Evolutionary conservation across 2,113 vertebrate genomes (phyloP), one percentile per base, ranked within the genome.

Genomic region (Rhagologus leucostigma): DNA sequence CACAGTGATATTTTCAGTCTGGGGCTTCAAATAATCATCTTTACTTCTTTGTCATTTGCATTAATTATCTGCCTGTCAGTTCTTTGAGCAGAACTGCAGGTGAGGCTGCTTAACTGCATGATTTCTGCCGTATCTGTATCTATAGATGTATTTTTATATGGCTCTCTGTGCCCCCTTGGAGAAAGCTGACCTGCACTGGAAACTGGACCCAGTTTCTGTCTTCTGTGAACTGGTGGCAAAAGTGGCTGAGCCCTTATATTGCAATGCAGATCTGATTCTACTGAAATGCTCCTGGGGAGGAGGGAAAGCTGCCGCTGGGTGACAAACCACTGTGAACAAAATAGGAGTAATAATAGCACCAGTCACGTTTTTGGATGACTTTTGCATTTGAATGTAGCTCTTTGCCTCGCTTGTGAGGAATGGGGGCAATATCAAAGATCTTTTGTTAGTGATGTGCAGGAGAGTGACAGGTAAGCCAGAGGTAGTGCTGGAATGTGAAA

Each of bases 11-110:
- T 87, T 93, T 89, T 95, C 59, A n/a, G 81, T 93, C 89, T 67
- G 44, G 84, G 69, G 64, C 90, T 97, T 95, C 84, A 52, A 55
- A 89, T 97, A 96, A 69, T 92, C 60, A 41, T 91, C 90, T 86
- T 93, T 84, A n/a, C 56, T 95, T 63, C 74, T 92, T 95, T 97
- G 86, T 93, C 89, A 39, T 94, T 94, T 96, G 60, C 57, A 56
- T 96, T 93, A 84, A 52, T 91, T 95, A 67, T 90, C 47, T 76
- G 39, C 59, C 16, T 82, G 7, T 90, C 90, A 52, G 41, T 75
- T 56, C 19, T 91, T 64, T 65, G 73, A 52, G 80, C 50, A 73
- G 83, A 87, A 75, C 82, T 56, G 82, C 33, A 88, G 69, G 52
- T 71, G 22, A 59, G 91, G 79, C 67, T 64, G 63, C 81, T 63